Base-by-base conservation (phyloP, 2,113 vertebrate species). In the Lucifuga dentata region DNA sequence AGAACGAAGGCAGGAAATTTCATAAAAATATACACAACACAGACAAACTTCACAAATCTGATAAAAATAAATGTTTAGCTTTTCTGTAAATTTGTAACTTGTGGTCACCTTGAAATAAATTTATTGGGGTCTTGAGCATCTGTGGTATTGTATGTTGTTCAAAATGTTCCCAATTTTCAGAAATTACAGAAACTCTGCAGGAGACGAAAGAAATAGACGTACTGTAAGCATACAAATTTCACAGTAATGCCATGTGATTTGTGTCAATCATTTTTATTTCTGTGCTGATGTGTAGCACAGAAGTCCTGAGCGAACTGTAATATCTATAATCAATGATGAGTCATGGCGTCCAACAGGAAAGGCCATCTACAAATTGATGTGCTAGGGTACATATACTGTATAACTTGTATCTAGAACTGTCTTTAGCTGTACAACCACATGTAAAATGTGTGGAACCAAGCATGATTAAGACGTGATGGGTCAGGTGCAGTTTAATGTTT, bases 271-370 rank as follows among this genome's bases (percentile, higher is more conserved):
- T 8, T 11, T 44, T 9, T 26, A 15, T 45, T 41, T 73, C 55
- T 61, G 24, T 39, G 11, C 33, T 52, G 33, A 52, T 29, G 29
- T 36, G 29, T 8, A 35, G 11, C 35, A 38, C 2, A 15, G 44
- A 23, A 11, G 15, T 23, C 52, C 39, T 11, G 20, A 40, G 41
- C 66, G 41, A 4, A 41, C 1, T n/a, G n/a, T n/a, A n/a, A n/a
- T 68, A 65, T 21, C 43, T 58, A 50, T 66, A 43, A 58, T 80
- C 45, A 69, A 40, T 11, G 20, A 55, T 73, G 66, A 82, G 17
- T 80, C 76, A 80, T 13, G 11, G 57, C 0, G 32, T 0, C 12
- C 35, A 53, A 60, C 78, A 36, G 44, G 15, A 76, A 71, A 73
- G 21, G 32, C 17, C 17, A 56, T 76, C 53, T 75, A 76, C 32